Evolutionary conservation across 1,140 invertebrate species (phyloP).

Genomic region (Aplysia californica): DNA sequence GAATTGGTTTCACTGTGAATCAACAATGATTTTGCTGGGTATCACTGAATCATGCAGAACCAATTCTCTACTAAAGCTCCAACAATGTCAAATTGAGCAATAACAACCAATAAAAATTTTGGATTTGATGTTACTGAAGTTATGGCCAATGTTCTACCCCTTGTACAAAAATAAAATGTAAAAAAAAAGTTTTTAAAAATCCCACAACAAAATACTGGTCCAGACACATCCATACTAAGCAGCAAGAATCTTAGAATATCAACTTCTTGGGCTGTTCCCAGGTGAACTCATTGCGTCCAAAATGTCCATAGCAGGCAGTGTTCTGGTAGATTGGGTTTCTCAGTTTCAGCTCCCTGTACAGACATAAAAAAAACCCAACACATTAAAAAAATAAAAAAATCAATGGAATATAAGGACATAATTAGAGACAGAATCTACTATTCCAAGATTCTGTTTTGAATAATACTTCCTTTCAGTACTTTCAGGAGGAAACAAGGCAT

Average conservation of each 20-base stretch:
- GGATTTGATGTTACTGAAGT: too few species aligned
- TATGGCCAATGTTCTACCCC: too few species aligned
- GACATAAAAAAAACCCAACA: not conserved
- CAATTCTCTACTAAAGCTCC: too few species aligned
- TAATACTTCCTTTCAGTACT: not conserved
- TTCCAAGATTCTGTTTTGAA: not conserved
- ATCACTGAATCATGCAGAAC: too few species aligned
- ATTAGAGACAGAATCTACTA: not conserved
- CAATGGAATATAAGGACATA: not conserved
- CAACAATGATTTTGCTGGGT: too few species aligned
- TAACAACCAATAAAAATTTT: too few species aligned
- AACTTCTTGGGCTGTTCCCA: constrained; percentile 96
- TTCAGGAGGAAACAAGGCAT: not conserved
- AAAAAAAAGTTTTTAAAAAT: not conserved
- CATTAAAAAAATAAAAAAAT: not conserved
- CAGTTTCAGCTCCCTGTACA: constrained; percentile 90
- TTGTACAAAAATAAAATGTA: not conserved
- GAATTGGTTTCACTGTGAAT: too few species aligned
- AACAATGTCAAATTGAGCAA: too few species aligned
- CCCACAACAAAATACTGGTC: not conserved
- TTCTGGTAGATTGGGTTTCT: constrained; percentile 96
- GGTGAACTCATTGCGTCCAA: constrained; percentile 94
- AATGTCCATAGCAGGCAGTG: constrained; percentile 98
- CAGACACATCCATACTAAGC: not conserved
- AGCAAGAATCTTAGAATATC: constrained; percentile 32